A percentile compares a stretch with the other conserved stretches of the same genome.
Evolutionary conservation across 2,888 invertebrate species (phyloP).

Genomic region (Axea sp.): DNA sequence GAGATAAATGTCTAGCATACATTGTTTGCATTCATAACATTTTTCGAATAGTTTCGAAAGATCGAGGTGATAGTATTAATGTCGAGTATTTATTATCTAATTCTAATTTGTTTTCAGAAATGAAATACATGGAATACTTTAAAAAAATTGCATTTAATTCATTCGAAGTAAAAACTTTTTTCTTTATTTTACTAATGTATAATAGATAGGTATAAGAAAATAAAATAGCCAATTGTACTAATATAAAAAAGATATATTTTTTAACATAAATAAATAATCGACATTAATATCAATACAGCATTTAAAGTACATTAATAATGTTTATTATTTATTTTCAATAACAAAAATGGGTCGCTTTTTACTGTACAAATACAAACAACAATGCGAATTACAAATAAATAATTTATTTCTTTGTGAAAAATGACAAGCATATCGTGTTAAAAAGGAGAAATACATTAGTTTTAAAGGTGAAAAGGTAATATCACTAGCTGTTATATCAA

Average conservation of each 20-base stretch:
- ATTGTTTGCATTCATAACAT: constrained; percentile 37
- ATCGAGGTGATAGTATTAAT: constrained; percentile 10
- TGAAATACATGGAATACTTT: too few relatives aligned
- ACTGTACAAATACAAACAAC: constrained; percentile 23
- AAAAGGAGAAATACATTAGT: background rate
- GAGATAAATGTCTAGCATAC: constrained; percentile 6
- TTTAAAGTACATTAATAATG: too few relatives aligned
- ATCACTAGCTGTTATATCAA: too few relatives aligned
- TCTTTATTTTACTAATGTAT: too few relatives aligned
- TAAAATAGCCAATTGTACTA: constrained; percentile 10
- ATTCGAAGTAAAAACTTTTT: too few relatives aligned
- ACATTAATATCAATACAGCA: constrained; percentile 11
- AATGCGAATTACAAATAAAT: constrained; percentile 15
- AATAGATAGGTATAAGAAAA: constrained; percentile 18
- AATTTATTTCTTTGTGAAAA: background rate
- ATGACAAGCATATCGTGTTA: background rate
- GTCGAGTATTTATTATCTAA: constrained; percentile 29
- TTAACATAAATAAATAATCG: constrained; percentile 42
- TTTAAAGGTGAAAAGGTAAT: constrained; percentile 11
- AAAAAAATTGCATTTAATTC: too few relatives aligned
- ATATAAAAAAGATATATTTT: constrained; percentile 23
- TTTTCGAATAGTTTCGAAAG: constrained; percentile 43
- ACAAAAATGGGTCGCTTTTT: too few relatives aligned
- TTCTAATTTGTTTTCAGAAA: background rate
- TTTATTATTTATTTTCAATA: too few relatives aligned